Percentiles rank a stretch among this genome's conserved stretches.
phyloP scores from a whole-genome alignment of 2,797 vertebrate genomes.

The Microtus obscurus region DNA sequence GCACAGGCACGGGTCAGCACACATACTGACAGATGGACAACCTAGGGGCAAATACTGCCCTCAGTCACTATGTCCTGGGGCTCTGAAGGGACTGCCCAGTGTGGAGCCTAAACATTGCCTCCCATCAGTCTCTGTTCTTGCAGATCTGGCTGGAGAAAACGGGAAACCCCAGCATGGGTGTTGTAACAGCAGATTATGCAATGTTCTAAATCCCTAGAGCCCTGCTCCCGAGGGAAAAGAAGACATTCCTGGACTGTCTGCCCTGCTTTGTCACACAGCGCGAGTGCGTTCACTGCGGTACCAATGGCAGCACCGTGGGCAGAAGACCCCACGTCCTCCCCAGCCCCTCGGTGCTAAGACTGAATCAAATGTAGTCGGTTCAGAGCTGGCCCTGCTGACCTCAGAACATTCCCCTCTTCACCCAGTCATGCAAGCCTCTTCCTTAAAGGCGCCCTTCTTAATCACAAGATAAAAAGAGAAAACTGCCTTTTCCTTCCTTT shows the following conservation, averaged over 20 bases:
- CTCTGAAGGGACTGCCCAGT: not conserved
- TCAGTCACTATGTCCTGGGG: not conserved
- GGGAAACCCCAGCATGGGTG: conserved; percentile 58
- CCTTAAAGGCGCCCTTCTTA: not conserved
- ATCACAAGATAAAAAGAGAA: conserved; percentile 71
- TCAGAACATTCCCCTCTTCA: not conserved
- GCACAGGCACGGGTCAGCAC: not conserved
- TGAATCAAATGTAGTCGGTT: accelerated
- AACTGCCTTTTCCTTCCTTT: conserved; percentile 72
- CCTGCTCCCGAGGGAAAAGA: not conserved
- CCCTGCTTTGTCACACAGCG: not conserved
- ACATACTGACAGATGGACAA: not conserved
- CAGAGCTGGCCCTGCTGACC: not conserved
- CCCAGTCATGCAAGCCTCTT: not conserved
- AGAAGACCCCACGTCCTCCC: not conserved
- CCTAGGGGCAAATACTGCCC: not conserved
- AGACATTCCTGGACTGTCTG: conserved; percentile 35
- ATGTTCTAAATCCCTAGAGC: not conserved
- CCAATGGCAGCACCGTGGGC: not conserved
- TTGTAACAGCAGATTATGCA: conserved; percentile 31
- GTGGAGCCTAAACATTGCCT: not conserved
- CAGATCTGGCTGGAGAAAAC: not conserved
- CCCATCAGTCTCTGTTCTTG: not conserved
- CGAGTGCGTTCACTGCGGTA: not conserved
- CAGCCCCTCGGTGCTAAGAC: accelerated